Percentiles rank a stretch among this genome's conserved stretches.
Conservation (phyloP, 2,888 invertebrate genomes). For the Drosophila multiciliata region DNA sequence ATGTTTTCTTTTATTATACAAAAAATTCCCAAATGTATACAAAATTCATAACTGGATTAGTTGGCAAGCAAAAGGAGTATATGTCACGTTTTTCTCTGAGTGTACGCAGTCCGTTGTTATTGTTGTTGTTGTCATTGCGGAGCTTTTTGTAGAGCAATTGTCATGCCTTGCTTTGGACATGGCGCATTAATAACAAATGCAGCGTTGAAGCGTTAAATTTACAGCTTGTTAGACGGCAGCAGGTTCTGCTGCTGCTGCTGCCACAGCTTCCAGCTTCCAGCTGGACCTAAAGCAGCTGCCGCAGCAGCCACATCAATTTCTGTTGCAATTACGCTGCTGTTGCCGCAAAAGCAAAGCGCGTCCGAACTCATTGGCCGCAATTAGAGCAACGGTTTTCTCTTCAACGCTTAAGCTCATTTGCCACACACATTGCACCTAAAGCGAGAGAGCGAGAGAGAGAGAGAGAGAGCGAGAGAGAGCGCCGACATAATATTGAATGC, state of each 20-base stretch:
- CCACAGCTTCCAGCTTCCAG: constrained; percentile 26
- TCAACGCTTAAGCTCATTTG: constrained; percentile 68
- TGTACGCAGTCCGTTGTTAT: constrained; percentile 1
- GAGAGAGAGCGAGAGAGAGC: constrained; percentile 9
- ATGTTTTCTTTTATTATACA: background rate
- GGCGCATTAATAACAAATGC: constrained; percentile 66
- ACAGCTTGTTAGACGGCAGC: constrained; percentile 79
- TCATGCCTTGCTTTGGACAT: constrained; percentile 57
- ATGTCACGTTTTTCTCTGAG: background rate
- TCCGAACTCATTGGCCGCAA: constrained; percentile 69
- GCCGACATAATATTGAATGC: constrained; percentile 11
- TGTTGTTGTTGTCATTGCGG: constrained; percentile 62
- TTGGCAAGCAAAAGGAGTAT: background rate
- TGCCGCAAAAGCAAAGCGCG: constrained; percentile 55
- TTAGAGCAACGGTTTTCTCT: constrained; percentile 76
- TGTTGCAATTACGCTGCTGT: constrained; percentile 73
- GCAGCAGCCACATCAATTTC: constrained; percentile 61
- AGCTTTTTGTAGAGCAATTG: constrained; percentile 75
- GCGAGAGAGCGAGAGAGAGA: constrained; percentile 4
- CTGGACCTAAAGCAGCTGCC: constrained; percentile 30
- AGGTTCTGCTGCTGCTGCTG: constrained; percentile 41
- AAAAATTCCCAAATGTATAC: background rate
- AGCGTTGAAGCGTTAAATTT: constrained; percentile 81
- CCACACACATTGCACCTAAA: constrained; percentile 68
- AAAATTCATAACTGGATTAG: background rate